Evolutionary conservation across 2,113 vertebrate species (phyloP).

Genomic region (Salvelinus namaycush): DNA sequence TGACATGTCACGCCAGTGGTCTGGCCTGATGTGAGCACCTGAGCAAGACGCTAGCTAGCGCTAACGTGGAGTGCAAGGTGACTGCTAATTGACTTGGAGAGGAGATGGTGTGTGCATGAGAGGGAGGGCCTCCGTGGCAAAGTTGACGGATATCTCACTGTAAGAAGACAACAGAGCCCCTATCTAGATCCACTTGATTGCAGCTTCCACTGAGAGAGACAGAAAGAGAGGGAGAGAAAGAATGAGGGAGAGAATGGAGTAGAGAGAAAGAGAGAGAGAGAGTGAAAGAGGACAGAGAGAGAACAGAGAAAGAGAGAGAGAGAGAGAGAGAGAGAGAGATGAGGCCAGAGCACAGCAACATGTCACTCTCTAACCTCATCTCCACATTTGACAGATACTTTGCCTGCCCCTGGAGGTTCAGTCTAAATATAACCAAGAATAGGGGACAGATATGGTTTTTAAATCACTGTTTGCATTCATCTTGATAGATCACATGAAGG

Average conservation of each 20-base stretch:
- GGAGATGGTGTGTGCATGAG: constrained; percentile 32
- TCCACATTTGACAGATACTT: constrained; percentile 56
- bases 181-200: constrained; percentile 36
- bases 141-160: constrained; percentile 19
- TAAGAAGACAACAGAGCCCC: constrained; percentile 24
- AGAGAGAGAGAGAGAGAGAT: constrained; percentile 28
- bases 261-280: constrained; percentile 3
- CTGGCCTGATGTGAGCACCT: background rate
- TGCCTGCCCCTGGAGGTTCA: constrained; percentile 46
- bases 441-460: constrained; percentile 26
- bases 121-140: constrained; percentile 6
- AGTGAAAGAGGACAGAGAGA: background rate
- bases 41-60: background rate
- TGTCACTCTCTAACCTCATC: constrained; percentile 61
- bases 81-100: constrained; percentile 34
- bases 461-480: constrained; percentile 31
- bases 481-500: background rate
- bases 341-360: constrained; percentile 36
- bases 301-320: background rate
- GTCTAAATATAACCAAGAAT: constrained; percentile 50
- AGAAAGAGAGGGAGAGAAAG: background rate
- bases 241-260: background rate
- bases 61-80: constrained; percentile 8
- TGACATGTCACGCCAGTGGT: background rate
- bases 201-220: constrained; percentile 37